phyloP scores from a whole-genome alignment of 2,888 invertebrate species.

The Hedychridium roseum region DNA sequence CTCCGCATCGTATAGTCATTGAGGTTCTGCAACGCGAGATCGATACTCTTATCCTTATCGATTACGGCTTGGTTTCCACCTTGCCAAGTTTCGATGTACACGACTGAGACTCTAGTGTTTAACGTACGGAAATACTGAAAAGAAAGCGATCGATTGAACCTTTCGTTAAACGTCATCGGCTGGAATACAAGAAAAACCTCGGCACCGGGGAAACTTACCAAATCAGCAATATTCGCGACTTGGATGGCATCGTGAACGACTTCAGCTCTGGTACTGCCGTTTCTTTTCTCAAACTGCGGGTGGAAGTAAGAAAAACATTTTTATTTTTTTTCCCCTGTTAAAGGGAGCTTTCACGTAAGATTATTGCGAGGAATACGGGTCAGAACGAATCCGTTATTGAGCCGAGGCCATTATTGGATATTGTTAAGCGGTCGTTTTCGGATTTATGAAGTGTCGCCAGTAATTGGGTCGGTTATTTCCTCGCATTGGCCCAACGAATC shows the following conservation, averaged over 20 bases:
- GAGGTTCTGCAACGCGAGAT: constrained; percentile 88
- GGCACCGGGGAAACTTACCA: constrained; percentile 74
- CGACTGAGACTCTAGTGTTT: constrained; percentile 92
- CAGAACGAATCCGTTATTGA: too few relatives aligned
- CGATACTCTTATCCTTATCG: constrained; percentile 85
- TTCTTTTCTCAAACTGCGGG: constrained; percentile 82
- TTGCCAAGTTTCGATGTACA: constrained; percentile 97
- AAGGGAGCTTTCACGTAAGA: neutral
- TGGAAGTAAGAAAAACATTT: neutral
- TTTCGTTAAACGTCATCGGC: neutral
- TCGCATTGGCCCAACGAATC: too few relatives aligned
- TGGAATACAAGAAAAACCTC: too few relatives aligned
- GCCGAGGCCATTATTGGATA: too few relatives aligned
- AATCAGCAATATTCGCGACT: constrained; percentile 96
- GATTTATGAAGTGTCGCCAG: too few relatives aligned
- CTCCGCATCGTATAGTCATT: constrained; percentile 89
- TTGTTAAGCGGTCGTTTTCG: too few relatives aligned
- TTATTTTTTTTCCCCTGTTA: neutral
- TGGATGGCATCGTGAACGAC: constrained; percentile 95
- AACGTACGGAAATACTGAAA: constrained; percentile 89
- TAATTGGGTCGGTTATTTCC: too few relatives aligned
- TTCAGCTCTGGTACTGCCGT: constrained; percentile 86
- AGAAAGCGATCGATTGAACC: constrained; percentile 1
- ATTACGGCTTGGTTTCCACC: constrained; percentile 86
- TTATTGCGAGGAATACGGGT: too few relatives aligned